Evolutionary conservation across 2,113 vertebrate genomes (phyloP), one percentile per base, ranked within the genome.

Genomic region (Setophaga coronata): DNA sequence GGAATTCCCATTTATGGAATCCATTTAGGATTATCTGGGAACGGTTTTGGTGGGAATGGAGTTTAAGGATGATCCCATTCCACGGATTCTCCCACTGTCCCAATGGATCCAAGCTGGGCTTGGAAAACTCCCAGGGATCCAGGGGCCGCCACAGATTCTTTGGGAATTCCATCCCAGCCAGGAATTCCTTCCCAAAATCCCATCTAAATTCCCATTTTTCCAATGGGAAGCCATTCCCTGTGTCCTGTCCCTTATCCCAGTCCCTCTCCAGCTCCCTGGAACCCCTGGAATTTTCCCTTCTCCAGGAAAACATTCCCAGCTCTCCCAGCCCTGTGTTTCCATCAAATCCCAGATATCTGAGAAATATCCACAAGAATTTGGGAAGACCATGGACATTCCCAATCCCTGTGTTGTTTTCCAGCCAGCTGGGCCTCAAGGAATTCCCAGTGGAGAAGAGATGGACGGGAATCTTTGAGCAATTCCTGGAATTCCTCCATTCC

Each of bases 381-480:
- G 60, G 67, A 53, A 17, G 4, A 6, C 4, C 0, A 0, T 1
- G 47, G 29, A 36, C 34, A 76, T 82, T 16, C 15, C 45, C 34
- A 21, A 51, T 19, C 17, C 7, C 7, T 2, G 1, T 9, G 3
- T 92, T 29, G 3, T 94, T 86, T 38, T 71, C 20, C 92, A 98
- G 98, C 42, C 98, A 98, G 95, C 83, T 98, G 73, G 98, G 98
- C 18, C 70, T 97, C 2, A 54, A 95, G 2, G 89, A 90, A 45
- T 97, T 98, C 62, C 98, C 98, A 0, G 96, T 97, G 61, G 97
- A 98, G 90, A 97, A 93, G 65, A 98, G 98, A 5, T 98, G 98
- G 98, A 85, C 74, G 29, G 98, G 98, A 3, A 95, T 98, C 82
- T 98, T 96, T 1, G 38, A 92, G 48, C 98, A 96, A 20, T 98